phyloP scores from a whole-genome alignment of 2,797 vertebrate species.

The Etheostoma nigrum region DNA sequence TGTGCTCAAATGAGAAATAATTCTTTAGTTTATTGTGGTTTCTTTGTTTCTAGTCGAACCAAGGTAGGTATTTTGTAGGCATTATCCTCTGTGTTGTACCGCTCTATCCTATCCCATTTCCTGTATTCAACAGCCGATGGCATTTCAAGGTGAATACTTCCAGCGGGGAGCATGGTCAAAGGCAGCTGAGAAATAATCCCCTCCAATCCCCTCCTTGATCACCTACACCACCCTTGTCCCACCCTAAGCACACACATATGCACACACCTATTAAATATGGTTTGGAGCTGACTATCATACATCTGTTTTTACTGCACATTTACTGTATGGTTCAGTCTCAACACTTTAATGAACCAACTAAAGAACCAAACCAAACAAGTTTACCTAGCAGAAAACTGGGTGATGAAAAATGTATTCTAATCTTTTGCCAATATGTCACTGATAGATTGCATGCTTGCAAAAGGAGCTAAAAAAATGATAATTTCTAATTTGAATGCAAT shows the following conservation, averaged over 20 bases:
- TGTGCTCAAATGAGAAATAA: not conserved
- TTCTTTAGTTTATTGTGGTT: not conserved
- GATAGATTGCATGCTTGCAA: not conserved
- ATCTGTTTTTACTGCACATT: not conserved
- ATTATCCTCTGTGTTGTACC: not conserved
- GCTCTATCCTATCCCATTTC: not conserved
- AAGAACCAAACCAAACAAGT: not conserved
- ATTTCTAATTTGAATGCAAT: not conserved
- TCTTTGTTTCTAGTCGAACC: not conserved
- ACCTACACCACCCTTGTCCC: conserved; percentile 15
- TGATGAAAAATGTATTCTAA: not conserved
- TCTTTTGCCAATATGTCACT: not conserved
- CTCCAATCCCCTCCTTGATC: conserved; percentile 33
- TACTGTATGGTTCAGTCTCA: not conserved
- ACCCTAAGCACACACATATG: not conserved
- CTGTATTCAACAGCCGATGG: conserved; percentile 48
- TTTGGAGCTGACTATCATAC: not conserved
- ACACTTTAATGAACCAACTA: not conserved
- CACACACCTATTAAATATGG: not conserved
- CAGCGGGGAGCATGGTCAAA: conserved; percentile 12
- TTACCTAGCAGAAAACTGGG: not conserved
- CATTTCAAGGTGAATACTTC: conserved; percentile 46
- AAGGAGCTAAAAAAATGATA: not conserved
- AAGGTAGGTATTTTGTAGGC: not conserved
- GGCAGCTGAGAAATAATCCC: conserved; percentile 50